These are phyloP conservation scores for Allobates femoralis DNA, from an alignment of 2,797 vertebrate genomes.

Conservation along the genomic window DNA sequence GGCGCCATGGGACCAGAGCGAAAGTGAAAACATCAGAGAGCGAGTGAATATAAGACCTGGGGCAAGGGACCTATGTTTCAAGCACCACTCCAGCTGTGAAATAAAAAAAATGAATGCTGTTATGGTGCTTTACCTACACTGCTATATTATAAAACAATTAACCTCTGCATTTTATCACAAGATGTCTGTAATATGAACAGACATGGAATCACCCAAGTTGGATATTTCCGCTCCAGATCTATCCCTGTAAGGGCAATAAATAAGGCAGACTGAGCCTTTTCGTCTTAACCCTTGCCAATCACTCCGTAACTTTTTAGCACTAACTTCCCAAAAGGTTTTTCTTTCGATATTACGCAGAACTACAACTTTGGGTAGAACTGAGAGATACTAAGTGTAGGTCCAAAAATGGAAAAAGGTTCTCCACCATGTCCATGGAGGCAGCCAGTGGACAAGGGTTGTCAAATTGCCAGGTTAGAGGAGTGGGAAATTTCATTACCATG, in stretches of 20 bases:
- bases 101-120: too few species aligned
- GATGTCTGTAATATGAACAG: neutral
- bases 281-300: neutral
- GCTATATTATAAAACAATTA: neutral
- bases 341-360: neutral
- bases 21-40: too few species aligned
- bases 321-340: neutral
- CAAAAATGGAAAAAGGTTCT: neutral
- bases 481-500: neutral
- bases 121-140: too few species aligned
- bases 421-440: neutral
- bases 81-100: too few species aligned
- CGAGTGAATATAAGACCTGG: too few species aligned
- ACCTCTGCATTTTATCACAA: neutral
- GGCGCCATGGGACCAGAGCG: too few species aligned
- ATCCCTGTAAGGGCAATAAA: neutral
- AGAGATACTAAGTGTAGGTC: neutral
- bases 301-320: too few species aligned
- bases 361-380: neutral
- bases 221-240: neutral
- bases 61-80: too few species aligned
- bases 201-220: neutral
- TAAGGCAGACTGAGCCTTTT: neutral
- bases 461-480: neutral
- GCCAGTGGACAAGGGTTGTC: neutral